A percentile compares a stretch with the other conserved stretches of the same genome.
Evolutionary conservation across 2,113 vertebrate species (phyloP).

Genomic region (human): GRCh38 chr14:68882501-68883000

Average conservation of each 20-base stretch:
- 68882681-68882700: background rate
- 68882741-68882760: background rate
- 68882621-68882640: background rate
- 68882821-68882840: background rate
- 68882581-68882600: slow-evolving; percentile 92
- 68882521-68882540: slow-evolving; percentile 97
- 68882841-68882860: background rate
- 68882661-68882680: background rate
- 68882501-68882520: slow-evolving; percentile 97
- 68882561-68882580: slow-evolving; percentile 97
- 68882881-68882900: slow-evolving; percentile 97
- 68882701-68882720: background rate
- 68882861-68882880: slow-evolving; percentile 93
- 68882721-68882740: background rate
- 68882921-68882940: slow-evolving; percentile 96
- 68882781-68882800: background rate
- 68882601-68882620: background rate
- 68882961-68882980: slow-evolving; percentile 98
- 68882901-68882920: slow-evolving; percentile 97
- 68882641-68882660: background rate
- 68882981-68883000: slow-evolving; percentile 95
- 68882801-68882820: background rate
- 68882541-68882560: slow-evolving; percentile 95
- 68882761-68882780: background rate
- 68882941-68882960: slow-evolving; percentile 98